phyloP scores from a whole-genome alignment of 2,888 invertebrate species.

The Ochlodes sylvanus region DNA sequence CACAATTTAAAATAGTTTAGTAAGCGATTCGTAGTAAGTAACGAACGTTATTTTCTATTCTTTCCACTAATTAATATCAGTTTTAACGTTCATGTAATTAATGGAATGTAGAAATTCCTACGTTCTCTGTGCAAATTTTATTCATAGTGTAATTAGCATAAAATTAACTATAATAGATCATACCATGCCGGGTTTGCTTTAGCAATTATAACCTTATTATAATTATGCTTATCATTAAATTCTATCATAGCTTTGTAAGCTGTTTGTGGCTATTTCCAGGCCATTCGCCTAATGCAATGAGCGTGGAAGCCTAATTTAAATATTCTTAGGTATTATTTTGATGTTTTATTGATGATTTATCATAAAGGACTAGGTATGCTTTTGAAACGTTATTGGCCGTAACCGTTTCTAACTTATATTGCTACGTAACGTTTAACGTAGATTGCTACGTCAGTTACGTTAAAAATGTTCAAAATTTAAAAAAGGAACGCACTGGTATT shows the following conservation, averaged over 20 bases:
- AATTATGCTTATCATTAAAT: slow-evolving; percentile 36
- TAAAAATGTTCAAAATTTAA: too few species aligned
- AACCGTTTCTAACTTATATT: too few species aligned
- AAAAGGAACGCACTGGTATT: too few species aligned
- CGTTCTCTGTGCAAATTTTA: slow-evolving; percentile 36
- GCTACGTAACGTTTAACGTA: too few species aligned
- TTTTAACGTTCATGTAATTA: slow-evolving; percentile 18
- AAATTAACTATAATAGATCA: slow-evolving; percentile 38
- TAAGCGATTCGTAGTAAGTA: not conserved
- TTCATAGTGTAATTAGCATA: slow-evolving; percentile 39
- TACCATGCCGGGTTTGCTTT: slow-evolving; percentile 29
- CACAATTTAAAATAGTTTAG: slow-evolving; percentile 1
- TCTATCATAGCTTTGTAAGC: slow-evolving; percentile 21
- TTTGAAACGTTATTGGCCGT: too few species aligned
- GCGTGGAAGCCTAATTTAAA: too few species aligned
- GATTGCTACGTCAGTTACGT: too few species aligned
- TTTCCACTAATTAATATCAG: not conserved
- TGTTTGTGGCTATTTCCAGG: not conserved
- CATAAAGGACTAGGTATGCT: too few species aligned
- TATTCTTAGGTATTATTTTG: too few species aligned
- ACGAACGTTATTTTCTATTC: slow-evolving; percentile 3
- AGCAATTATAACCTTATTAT: slow-evolving; percentile 34
- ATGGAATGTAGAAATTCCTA: slow-evolving; percentile 21
- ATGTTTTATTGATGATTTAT: too few species aligned
- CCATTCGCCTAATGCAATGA: not conserved